Evolutionary conservation across 2,797 vertebrate genomes (phyloP), one percentile per base, ranked within the genome.

Genomic region (Hippoglossus hippoglossus): DNA sequence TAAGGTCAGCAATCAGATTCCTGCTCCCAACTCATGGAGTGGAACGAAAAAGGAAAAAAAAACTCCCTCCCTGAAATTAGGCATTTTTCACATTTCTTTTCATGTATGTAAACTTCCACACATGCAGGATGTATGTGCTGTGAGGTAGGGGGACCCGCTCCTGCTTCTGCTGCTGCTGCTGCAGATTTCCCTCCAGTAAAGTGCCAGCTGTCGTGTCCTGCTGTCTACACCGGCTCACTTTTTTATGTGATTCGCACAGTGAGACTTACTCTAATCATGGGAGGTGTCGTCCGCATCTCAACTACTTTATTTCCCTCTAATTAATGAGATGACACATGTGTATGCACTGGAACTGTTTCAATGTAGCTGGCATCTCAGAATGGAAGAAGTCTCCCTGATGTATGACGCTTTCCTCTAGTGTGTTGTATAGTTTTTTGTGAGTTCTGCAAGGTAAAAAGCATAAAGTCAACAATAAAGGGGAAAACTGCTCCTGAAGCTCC

Each of bases 1-100:
- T 76, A 90, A 92, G 93, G 93, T 94, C 92, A 93, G 90, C 90
- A 85, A 85, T 89, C 83, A 88, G 88, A 92, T 92, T 93, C 89
- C 88, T 88, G 78, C 84, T 87, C 73, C 80, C 87, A 84, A 89
- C 76, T 87, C 49, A 68, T 83, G 72, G 77, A 88, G 83, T 75
- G 69, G 77, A 86, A 66, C 62, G 59, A 85, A 64, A 44, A 79
- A 75, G 69, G 28, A 31, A 31, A 8, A 13, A 82, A 84, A 79
- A 85, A 79, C 54, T 76, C 69, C 63, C 77, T 79, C 71, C 31
- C 57, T 56, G 56, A 85, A 91, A 77, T 76, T 21, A 56, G 71
- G 79, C 79, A 87, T 91, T 89, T 91, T 88, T 87, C 34, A 79
- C 78, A 83, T 92, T 90, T 86, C 67, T 84, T 26, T 87, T 87